These are phyloP conservation scores for Lepus europaeus DNA, from an alignment of 2,113 vertebrate species.

Conservation along the genomic window DNA sequence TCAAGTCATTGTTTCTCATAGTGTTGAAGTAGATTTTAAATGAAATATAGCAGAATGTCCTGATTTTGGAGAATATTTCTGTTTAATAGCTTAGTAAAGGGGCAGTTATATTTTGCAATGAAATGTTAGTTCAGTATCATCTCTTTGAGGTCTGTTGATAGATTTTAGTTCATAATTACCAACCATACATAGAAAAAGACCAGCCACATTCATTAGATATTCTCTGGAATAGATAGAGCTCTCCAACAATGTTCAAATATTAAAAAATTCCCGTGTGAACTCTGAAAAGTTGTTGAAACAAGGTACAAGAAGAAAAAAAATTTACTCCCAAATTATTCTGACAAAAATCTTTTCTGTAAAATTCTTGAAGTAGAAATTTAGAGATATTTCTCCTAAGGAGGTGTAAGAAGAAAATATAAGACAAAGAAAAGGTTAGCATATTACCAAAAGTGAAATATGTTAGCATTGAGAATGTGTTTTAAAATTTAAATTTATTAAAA, in stretches of 20 bases:
- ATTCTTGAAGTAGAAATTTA: neutral
- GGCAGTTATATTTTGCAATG: neutral
- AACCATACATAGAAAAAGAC: neutral
- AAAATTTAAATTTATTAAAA: conserved; percentile 11
- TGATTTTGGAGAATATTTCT: conserved; percentile 12
- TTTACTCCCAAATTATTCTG: neutral
- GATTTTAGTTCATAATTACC: conserved; percentile 18
- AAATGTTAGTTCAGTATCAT: neutral
- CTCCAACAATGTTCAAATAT: neutral
- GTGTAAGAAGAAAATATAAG: neutral
- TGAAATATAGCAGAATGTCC: conserved; percentile 5
- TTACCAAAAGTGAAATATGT: neutral
- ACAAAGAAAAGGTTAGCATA: neutral
- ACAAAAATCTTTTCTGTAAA: neutral
- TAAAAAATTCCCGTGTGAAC: neutral
- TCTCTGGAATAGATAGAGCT: neutral
- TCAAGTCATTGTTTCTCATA: too few relatives aligned
- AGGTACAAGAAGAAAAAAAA: neutral
- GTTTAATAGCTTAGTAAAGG: neutral
- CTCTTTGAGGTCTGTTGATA: conserved; percentile 3
- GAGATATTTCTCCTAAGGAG: conserved; percentile 16
- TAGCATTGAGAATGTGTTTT: neutral
- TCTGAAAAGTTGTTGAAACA: conserved; percentile 7
- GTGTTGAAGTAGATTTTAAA: neutral
- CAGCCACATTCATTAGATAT: neutral